Base-by-base conservation (phyloP, 2,888 invertebrate species). In the Allacma fusca region DNA sequence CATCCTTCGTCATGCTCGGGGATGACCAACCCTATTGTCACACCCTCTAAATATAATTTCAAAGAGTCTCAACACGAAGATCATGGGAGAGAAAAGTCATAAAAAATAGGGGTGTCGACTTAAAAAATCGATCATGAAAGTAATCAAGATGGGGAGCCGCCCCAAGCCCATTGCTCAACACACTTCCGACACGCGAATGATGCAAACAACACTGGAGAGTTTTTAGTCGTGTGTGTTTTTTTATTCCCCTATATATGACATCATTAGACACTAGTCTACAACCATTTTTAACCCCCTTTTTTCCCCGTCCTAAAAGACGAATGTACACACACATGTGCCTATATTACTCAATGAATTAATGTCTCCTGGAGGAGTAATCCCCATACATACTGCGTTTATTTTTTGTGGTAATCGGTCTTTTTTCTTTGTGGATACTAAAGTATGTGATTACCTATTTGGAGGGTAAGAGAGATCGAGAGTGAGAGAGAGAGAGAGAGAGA, bases 51-150 rank as follows among this genome's bases (percentile, higher is more conserved):
- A 67, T 29, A 29, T 44, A 24, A n/a, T 29, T 40, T 68, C 57
- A 50, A 23, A 26, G 57, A 43, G 24, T 7, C 43, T 34, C 19
- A 28, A 1, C 19, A 19, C 7, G 59, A 72, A 26, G 73, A 62
- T 62, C 23, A 73, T 28, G 62, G 43, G n/a, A 26, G 34, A 64
- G 64, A 70, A 73, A 68, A 44, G 43, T 68, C 78, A 75, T 73
- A 78, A 77, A 79, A 81, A 81, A 78, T 77, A 44, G 64, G 68
- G 81, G 81, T 77, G 78, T 76, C 72, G 70, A 69, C 79, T 78
- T 69, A 78, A 76, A 80, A 79, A 81, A 81, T 81, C 79, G 80
- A 81, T 81, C 81, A 80, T 79, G 77, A 75, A 78, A 81, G 69
- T 78, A 78, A 79, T 81, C 71, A 74, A 64, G 73, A 43, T 64